Evolutionary conservation across 2,797 vertebrate genomes (phyloP).

Genomic region (Phalanger gymnotis): DNA sequence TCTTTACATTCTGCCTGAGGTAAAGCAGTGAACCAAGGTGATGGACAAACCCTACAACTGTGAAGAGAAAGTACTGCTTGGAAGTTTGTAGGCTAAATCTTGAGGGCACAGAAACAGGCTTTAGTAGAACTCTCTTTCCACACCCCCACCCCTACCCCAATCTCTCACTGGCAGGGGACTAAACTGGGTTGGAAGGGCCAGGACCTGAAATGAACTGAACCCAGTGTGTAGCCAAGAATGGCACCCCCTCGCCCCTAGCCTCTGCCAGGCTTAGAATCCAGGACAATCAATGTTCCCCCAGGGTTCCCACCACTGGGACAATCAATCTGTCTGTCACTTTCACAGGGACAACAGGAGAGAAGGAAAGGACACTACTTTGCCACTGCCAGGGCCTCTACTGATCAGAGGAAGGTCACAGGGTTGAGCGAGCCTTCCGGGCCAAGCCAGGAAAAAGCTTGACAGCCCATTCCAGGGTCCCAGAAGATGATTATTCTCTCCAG

Average conservation of each 20-base stretch:
- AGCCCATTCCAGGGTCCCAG: conserved; percentile 44
- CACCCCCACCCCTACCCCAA: neutral
- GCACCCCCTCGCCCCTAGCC: neutral
- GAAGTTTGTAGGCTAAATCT: neutral
- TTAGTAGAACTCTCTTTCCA: neutral
- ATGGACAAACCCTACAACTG: neutral
- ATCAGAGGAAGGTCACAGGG: conserved; percentile 58
- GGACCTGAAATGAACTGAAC: conserved; percentile 74
- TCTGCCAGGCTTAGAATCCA: conserved; percentile 56
- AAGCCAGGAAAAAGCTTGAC: conserved; percentile 77
- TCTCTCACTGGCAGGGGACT: neutral
- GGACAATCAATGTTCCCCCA: conserved; percentile 45
- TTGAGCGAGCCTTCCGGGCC: conserved; percentile 72
- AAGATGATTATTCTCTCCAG: conserved; percentile 54
- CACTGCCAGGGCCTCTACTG: conserved; percentile 64
- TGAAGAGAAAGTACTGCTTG: neutral
- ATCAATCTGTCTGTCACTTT: conserved; percentile 46
- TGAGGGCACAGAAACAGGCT: neutral
- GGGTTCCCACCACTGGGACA: conserved; percentile 48
- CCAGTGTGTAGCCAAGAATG: conserved; percentile 66
- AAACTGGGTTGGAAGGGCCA: conserved; percentile 40
- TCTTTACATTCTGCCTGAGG: conserved; percentile 38
- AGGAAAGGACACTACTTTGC: conserved; percentile 54
- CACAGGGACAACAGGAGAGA: conserved; percentile 10
- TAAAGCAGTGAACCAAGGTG: conserved; percentile 23